phyloP scores from a whole-genome alignment of 2,888 invertebrate species.

The Aspidapion aeneum region DNA sequence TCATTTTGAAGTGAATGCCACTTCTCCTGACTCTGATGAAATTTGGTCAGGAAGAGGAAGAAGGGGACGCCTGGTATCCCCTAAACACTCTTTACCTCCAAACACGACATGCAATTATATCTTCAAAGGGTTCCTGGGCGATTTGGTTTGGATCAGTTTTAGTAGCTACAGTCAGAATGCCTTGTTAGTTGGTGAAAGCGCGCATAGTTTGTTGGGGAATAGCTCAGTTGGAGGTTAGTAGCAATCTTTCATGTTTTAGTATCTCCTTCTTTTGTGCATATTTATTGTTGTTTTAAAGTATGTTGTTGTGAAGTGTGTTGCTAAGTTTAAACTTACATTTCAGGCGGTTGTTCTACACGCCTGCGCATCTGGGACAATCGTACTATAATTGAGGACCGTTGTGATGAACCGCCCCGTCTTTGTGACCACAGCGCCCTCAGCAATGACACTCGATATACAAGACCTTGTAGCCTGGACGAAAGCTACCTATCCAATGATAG shows the following conservation, averaged over 20 bases:
- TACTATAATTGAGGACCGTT: constrained; percentile 65
- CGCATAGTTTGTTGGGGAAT: constrained; percentile 40
- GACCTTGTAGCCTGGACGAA: constrained; percentile 76
- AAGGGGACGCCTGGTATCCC: constrained; percentile 71
- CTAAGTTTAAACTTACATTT: too few species aligned
- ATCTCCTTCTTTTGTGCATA: too few species aligned
- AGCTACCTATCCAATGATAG: constrained; percentile 66
- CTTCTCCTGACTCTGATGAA: constrained; percentile 59
- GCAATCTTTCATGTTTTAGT: too few species aligned
- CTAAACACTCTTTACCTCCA: constrained; percentile 79
- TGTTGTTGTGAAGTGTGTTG: too few species aligned
- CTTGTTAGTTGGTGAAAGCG: constrained; percentile 55
- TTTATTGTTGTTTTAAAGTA: too few species aligned
- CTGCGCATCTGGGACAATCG: constrained; percentile 74
- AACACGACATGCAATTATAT: constrained; percentile 85
- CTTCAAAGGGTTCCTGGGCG: constrained; percentile 73
- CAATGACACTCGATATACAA: constrained; percentile 69
- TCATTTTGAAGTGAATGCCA: constrained; percentile 75
- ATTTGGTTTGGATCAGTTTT: constrained; percentile 85
- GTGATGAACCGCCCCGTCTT: constrained; percentile 73
- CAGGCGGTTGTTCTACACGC: constrained; percentile 61
- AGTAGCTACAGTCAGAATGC: constrained; percentile 80
- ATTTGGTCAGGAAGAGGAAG: constrained; percentile 58
- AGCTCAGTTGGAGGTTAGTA: constrained; percentile 35
- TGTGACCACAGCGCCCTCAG: constrained; percentile 78